phyloP scores from a whole-genome alignment of 2,888 invertebrate species.

The Hirtodrosophila duncani region DNA sequence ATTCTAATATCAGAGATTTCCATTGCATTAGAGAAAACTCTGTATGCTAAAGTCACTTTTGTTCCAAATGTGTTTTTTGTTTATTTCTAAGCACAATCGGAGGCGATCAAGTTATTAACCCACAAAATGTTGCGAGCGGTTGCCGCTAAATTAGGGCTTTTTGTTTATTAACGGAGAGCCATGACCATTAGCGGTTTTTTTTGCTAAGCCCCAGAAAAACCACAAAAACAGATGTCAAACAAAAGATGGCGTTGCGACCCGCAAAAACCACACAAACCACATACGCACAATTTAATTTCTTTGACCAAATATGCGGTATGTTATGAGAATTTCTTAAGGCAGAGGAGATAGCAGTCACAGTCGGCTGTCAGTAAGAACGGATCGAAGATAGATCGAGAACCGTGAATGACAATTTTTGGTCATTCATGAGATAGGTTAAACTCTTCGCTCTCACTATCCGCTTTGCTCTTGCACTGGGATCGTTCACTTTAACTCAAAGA shows the following conservation, averaged over 20 bases:
- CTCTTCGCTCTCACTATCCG: constrained; percentile 4
- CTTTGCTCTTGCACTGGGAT: too few species aligned
- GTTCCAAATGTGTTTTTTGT: too few species aligned
- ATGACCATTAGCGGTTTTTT: constrained; percentile 69
- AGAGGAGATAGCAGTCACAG: constrained; percentile 11
- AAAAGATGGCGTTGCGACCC: constrained; percentile 57
- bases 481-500: too few species aligned
- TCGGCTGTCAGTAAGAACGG: background rate
- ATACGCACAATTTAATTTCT: constrained; percentile 26
- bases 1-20: constrained; percentile 15
- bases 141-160: constrained; percentile 61
- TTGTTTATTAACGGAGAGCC: constrained; percentile 54
- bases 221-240: constrained; percentile 52
- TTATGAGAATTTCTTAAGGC: constrained; percentile 57
- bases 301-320: constrained; percentile 69
- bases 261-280: constrained; percentile 30
- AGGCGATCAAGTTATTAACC: constrained; percentile 27
- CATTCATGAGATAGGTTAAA: constrained; percentile 27
- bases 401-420: constrained; percentile 31
- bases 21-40: too few species aligned
- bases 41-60: too few species aligned
- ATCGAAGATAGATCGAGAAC: too few species aligned
- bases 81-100: too few species aligned
- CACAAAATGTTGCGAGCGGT: constrained; percentile 19
- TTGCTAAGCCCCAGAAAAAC: too few species aligned